These are phyloP conservation scores for Brachynemurus nebulosus DNA, from an alignment of 2,888 invertebrate species.

Conservation along the genomic window DNA sequence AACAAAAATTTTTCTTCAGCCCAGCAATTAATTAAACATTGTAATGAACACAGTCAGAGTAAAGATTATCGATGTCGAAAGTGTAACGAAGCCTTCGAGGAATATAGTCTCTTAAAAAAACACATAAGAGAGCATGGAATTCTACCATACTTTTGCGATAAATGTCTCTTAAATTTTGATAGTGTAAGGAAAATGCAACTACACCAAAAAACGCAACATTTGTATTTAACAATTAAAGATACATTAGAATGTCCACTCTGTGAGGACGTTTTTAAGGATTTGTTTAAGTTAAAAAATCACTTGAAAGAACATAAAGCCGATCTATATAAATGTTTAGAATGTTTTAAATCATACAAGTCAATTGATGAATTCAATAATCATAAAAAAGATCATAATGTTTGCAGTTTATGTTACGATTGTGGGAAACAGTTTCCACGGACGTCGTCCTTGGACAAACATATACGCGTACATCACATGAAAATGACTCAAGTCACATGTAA, in stretches of 20 bases:
- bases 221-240: not conserved
- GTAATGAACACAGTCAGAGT: too few relatives aligned
- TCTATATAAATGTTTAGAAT: not conserved
- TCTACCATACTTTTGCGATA: not conserved
- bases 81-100: too few relatives aligned
- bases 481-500: not conserved
- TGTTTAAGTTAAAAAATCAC: not conserved
- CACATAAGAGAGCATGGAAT: not conserved
- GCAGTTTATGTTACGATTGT: slow-evolving; percentile 22
- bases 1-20: too few relatives aligned
- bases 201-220: not conserved
- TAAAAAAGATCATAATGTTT: slow-evolving; percentile 16
- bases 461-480: slow-evolving; percentile 8
- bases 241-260: not conserved
- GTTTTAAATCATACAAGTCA: not conserved
- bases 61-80: too few relatives aligned
- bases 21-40: too few relatives aligned
- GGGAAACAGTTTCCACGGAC: slow-evolving; percentile 19
- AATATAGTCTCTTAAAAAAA: not conserved
- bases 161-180: not conserved
- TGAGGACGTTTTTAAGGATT: too few relatives aligned
- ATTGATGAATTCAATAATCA: slow-evolving; percentile 9
- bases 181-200: not conserved
- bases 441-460: slow-evolving; percentile 18
- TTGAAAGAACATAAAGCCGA: not conserved